Evolutionary conservation across 2,113 vertebrate genomes (phyloP).

Genomic region (Oryzias woworae): DNA sequence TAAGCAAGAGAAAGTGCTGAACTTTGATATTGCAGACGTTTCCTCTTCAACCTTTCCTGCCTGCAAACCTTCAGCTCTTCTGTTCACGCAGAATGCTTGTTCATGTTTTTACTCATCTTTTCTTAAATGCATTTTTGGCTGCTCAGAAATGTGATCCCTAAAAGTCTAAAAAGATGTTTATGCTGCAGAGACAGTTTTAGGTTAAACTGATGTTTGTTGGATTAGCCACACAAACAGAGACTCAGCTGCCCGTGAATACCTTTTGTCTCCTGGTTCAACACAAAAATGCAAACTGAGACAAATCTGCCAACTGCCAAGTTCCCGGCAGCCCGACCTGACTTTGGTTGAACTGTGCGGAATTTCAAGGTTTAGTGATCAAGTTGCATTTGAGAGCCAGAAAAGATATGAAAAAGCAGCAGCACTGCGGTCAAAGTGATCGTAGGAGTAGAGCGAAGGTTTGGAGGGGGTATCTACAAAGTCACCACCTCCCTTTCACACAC

Average conservation of each 20-base stretch:
- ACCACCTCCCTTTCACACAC: constrained; percentile 6
- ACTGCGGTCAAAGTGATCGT: constrained; percentile 13
- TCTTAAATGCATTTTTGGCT: too few relatives aligned
- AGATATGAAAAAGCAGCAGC: constrained; percentile 31
- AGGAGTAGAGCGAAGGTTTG: neutral
- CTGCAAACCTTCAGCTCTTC: neutral
- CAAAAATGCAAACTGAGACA: constrained; percentile 23
- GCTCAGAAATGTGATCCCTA: neutral
- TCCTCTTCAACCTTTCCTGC: neutral
- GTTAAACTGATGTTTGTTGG: constrained; percentile 9
- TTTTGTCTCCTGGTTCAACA: constrained; percentile 45
- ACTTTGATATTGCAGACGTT: neutral
- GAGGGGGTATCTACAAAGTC: neutral
- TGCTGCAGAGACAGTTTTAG: too few relatives aligned
- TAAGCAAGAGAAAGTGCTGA: too few relatives aligned
- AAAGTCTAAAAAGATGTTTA: too few relatives aligned
- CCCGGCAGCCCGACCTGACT: constrained; percentile 37
- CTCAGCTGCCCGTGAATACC: constrained; percentile 1
- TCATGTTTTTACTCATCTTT: too few relatives aligned
- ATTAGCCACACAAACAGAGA: constrained; percentile 28
- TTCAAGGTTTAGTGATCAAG: constrained; percentile 47
- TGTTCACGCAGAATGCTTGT: neutral
- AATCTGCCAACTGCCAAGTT: constrained; percentile 32
- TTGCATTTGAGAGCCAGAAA: constrained; percentile 15
- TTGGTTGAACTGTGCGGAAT: constrained; percentile 49